These are phyloP conservation scores for Cantharis rufa DNA, from an alignment of 2,888 invertebrate species.

Conservation along the genomic window DNA sequence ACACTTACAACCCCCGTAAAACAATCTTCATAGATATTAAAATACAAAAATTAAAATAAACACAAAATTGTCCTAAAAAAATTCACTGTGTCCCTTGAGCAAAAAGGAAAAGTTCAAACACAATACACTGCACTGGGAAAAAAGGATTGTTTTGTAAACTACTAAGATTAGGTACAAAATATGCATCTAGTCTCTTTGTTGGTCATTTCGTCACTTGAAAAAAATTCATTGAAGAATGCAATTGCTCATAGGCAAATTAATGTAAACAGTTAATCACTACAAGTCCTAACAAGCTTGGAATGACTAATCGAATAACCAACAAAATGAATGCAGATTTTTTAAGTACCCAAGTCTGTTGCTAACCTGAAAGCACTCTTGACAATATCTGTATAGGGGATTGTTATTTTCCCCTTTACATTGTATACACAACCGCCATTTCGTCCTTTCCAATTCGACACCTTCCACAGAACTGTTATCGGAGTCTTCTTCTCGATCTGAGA, in stretches of 20 bases:
- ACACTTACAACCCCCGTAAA: not conserved
- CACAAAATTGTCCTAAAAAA: not conserved
- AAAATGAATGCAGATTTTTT: conserved; percentile 12
- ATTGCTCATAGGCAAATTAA: not conserved
- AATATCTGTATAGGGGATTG: conserved; percentile 69
- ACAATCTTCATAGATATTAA: not conserved
- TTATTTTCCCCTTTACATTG: conserved; percentile 65
- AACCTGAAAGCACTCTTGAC: conserved; percentile 74
- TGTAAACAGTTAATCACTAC: not conserved
- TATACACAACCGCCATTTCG: conserved; percentile 68
- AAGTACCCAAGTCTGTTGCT: conserved; percentile 18
- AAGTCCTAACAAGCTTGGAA: not conserved
- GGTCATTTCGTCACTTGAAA: not conserved
- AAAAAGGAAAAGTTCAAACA: conserved; percentile 13
- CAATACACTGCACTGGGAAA: conserved; percentile 23
- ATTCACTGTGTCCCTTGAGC: conserved; percentile 3
- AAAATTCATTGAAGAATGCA: not conserved
- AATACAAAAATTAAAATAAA: not conserved
- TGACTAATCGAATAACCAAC: not conserved
- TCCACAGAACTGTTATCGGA: conserved; percentile 46
- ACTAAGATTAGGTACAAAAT: not conserved
- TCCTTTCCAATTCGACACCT: conserved; percentile 58
- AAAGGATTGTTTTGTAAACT: conserved; percentile 3
- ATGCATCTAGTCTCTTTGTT: conserved; percentile 6
- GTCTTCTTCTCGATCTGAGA: conserved; percentile 50